Evolutionary conservation across 2,797 vertebrate species (phyloP).

Genomic region (Denticeps clupeoides): DNA sequence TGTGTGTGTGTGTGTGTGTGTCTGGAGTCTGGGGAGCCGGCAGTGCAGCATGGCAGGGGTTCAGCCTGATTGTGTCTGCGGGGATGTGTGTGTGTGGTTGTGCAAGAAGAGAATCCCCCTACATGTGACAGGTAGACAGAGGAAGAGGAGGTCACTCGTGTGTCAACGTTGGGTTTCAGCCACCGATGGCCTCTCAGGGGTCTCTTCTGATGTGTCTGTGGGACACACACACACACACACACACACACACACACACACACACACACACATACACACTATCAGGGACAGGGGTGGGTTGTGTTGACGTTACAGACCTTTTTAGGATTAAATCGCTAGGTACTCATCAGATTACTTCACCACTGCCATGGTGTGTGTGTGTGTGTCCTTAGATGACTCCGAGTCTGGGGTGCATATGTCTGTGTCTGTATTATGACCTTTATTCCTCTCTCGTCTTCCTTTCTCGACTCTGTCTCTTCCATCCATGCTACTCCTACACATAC

Average conservation of each 20-base stretch:
- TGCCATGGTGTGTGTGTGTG: neutral
- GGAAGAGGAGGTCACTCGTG: too few relatives aligned
- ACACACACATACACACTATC: constrained; percentile 1
- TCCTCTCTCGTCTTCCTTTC: too few relatives aligned
- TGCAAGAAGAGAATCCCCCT: too few relatives aligned
- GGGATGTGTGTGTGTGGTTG: constrained; percentile 1
- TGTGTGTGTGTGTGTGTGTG: constrained; percentile 8
- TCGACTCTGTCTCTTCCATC: too few relatives aligned
- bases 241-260: constrained; percentile 2
- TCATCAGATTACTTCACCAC: too few relatives aligned
- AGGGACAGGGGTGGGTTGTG: neutral
- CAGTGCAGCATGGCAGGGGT: constrained; percentile 23
- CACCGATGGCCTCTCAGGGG: too few relatives aligned
- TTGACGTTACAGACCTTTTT: constrained; percentile 7
- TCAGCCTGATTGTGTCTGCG: constrained; percentile 18
- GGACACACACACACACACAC: neutral
- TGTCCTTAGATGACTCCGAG: neutral
- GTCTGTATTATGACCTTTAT: too few relatives aligned
- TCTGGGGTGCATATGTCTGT: constrained; percentile 5
- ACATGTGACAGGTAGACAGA: too few relatives aligned
- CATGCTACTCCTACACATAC: neutral
- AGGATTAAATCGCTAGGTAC: too few relatives aligned
- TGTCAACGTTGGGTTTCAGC: too few relatives aligned
- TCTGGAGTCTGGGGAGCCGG: too few relatives aligned
- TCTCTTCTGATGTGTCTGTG: neutral